phyloP scores from a whole-genome alignment of 1,140 invertebrate species.

The Proctacanthus coquilletti region DNA sequence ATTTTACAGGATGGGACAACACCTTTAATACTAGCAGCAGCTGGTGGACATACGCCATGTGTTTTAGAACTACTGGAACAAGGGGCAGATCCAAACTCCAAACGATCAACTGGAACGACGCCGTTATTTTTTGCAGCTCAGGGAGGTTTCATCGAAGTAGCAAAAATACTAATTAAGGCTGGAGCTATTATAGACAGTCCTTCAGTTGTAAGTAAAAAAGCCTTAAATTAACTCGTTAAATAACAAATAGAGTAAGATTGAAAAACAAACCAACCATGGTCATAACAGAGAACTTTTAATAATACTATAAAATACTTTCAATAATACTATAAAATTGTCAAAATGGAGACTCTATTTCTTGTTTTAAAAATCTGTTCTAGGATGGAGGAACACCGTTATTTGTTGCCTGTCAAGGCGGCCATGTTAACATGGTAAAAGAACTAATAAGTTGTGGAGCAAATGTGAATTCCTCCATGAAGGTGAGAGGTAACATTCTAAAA shows the following conservation, averaged over 20 bases:
- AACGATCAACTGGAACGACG: slow-evolving; percentile 74
- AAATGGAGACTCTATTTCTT: too few species aligned
- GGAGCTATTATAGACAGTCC: slow-evolving; percentile 63
- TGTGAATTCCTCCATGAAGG: slow-evolving; percentile 76
- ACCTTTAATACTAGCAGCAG: slow-evolving; percentile 75
- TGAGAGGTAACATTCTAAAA: slow-evolving; percentile 27
- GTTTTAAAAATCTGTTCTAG: slow-evolving; percentile 32
- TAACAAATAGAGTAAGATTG: too few species aligned
- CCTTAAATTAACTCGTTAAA: too few species aligned
- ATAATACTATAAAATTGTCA: too few species aligned
- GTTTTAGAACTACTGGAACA: slow-evolving; percentile 74
- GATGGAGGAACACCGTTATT: slow-evolving; percentile 85
- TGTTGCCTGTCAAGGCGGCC: slow-evolving; percentile 82
- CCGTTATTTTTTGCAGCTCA: slow-evolving; percentile 85
- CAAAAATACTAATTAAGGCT: slow-evolving; percentile 54
- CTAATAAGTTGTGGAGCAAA: slow-evolving; percentile 63
- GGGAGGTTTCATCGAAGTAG: slow-evolving; percentile 72
- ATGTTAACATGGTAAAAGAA: slow-evolving; percentile 71
- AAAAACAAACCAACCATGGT: too few species aligned
- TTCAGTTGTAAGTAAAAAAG: slow-evolving; percentile 51
- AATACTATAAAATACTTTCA: too few species aligned
- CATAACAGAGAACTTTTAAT: too few species aligned
- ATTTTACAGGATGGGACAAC: slow-evolving; percentile 75
- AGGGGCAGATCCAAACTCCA: slow-evolving; percentile 69
- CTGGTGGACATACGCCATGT: slow-evolving; percentile 74